phyloP scores from a whole-genome alignment of 1,140 invertebrate species.

The Aphaenogaster ashmeadi region DNA sequence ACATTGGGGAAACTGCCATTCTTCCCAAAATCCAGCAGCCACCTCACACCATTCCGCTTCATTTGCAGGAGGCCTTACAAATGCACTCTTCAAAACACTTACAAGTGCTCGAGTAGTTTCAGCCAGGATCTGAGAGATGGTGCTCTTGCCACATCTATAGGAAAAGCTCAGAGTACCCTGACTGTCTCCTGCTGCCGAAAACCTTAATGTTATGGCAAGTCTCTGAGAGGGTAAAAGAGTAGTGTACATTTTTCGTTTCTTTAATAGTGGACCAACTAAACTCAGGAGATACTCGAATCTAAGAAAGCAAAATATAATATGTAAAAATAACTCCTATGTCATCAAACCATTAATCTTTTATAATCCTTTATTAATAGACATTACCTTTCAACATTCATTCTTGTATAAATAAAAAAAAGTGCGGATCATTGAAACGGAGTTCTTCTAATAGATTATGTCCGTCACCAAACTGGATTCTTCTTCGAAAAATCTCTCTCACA shows the following conservation, averaged over 20 bases:
- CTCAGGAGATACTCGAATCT: background rate
- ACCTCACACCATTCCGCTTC: background rate
- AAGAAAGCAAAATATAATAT: background rate
- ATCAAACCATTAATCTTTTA: too few species aligned
- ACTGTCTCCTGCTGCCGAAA: background rate
- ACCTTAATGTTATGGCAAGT: background rate
- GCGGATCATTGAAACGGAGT: background rate
- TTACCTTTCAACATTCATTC: background rate
- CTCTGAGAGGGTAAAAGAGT: background rate
- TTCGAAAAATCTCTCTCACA: background rate
- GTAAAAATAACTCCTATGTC: too few species aligned
- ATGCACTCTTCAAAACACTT: background rate
- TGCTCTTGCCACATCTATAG: background rate
- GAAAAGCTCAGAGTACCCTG: background rate
- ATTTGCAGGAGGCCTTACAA: background rate
- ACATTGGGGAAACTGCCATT: background rate
- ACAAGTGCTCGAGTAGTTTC: background rate
- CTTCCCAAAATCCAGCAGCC: background rate
- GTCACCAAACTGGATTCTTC: background rate
- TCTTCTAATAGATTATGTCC: background rate
- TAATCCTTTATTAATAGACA: too few species aligned
- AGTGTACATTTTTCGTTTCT: background rate
- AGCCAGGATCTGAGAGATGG: background rate
- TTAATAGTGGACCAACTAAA: background rate
- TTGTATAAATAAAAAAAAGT: background rate